phyloP scores from a whole-genome alignment of 2,888 invertebrate genomes.

The Pseudanteris insignis region DNA sequence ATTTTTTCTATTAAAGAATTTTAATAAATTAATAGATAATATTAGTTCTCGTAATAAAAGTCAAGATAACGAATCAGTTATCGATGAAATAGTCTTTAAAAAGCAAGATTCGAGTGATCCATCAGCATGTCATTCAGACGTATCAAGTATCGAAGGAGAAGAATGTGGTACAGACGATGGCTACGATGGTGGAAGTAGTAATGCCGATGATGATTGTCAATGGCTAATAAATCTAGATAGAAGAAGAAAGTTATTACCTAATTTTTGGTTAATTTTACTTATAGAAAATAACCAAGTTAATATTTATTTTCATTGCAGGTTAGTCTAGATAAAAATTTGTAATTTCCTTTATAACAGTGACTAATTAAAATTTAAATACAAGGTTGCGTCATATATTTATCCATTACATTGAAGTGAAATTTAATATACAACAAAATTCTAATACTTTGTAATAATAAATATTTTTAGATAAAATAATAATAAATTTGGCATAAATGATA shows the following conservation, averaged over 20 bases:
- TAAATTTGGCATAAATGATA: no score
- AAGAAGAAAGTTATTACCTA: conserved; percentile 70
- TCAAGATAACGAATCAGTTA: conserved; percentile 37
- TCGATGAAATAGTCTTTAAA: conserved; percentile 30
- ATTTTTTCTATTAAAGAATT: neutral
- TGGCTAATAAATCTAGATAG: conserved; percentile 70
- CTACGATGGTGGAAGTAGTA: conserved; percentile 74
- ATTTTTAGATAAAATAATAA: no score
- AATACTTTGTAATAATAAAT: no score
- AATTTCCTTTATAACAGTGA: no score
- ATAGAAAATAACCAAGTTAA: conserved; percentile 71
- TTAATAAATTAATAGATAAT: conserved; percentile 31
- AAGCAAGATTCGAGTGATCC: conserved; percentile 56
- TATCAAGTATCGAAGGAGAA: conserved; percentile 56
- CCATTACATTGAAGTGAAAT: no score
- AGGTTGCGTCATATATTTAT: no score
- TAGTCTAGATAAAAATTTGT: neutral
- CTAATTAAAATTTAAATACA: no score
- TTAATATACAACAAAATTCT: no score
- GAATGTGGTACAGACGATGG: conserved; percentile 61
- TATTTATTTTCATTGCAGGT: conserved; percentile 77
- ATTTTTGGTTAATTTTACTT: conserved; percentile 77
- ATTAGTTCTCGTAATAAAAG: conserved; percentile 30
- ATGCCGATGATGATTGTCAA: conserved; percentile 71
- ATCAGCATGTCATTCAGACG: conserved; percentile 57